Evolutionary conservation across 2,888 invertebrate species (phyloP).

Genomic region (Selenia dentaria): DNA sequence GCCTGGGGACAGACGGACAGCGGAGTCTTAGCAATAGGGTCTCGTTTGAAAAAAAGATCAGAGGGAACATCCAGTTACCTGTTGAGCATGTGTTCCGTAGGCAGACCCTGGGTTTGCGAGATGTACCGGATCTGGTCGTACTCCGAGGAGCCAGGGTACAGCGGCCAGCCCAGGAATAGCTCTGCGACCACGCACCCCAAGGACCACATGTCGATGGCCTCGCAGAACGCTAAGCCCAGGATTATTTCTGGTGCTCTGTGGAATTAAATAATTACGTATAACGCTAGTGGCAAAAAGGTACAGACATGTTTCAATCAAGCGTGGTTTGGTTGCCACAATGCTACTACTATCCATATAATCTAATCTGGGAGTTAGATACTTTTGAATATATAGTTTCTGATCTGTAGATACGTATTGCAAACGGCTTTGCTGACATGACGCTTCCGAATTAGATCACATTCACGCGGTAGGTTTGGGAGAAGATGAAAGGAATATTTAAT

Average conservation of each 20-base stretch:
- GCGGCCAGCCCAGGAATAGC: constrained; percentile 99
- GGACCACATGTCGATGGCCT: constrained; percentile 99
- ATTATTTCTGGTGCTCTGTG: constrained; percentile 97
- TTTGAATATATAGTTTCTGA: constrained; percentile 96
- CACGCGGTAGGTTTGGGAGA: constrained; percentile 99
- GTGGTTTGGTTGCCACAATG: no score
- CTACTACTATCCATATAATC: no score
- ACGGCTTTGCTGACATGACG: constrained; percentile 99
- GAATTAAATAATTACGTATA: not conserved
- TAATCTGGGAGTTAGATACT: no score
- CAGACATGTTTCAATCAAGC: no score
- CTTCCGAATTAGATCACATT: constrained; percentile 99
- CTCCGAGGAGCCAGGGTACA: constrained; percentile 99
- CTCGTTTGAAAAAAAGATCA: no score
- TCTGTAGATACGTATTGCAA: constrained; percentile 99
- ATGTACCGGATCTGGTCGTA: constrained; percentile 99
- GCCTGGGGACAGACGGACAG: no score
- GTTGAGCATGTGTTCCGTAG: constrained; percentile 99
- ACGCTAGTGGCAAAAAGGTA: no score
- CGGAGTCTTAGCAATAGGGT: no score
- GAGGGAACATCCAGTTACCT: no score
- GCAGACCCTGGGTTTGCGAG: constrained; percentile 98
- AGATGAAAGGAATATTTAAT: no score
- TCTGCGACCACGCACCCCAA: constrained; percentile 99
- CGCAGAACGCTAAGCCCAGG: constrained; percentile 98